Base-by-base conservation (phyloP, 1,140 invertebrate genomes). In the Drosophila ananassae region DNA sequence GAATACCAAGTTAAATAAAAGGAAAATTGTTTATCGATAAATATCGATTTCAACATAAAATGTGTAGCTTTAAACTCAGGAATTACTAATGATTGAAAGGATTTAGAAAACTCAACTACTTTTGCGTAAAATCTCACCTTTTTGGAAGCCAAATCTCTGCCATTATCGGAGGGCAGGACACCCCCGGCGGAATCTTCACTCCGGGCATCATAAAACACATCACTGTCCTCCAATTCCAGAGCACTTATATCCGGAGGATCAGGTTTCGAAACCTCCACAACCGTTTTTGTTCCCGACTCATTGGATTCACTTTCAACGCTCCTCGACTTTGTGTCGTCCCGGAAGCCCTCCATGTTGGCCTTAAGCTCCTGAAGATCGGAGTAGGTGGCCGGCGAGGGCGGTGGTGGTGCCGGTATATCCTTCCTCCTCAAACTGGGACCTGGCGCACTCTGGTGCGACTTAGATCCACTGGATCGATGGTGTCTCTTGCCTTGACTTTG, bases 131-230 rank as follows among this genome's bases (percentile, higher is more conserved):
- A 37, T 12, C 66, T 10, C 57, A 84, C 81, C 67, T 60, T 47
- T 46, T 37, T 61, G 0, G 2, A 25, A n/a, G 44, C n/a, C 10
- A 37, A 12, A 10, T 24, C 21, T n/a, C 2, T 13, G 2, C 8
- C 25, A 28, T 57, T 58, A 10, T 21, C 21, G 44, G 25, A 9
- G 17, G 61, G 48, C 13, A 56, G 12, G 22, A 47, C 8, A 7
- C 55, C 71, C 24, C 61, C 69, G 0, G 39, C 66, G 2, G 90
- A 91, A 21, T 90, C 84, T 57, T 91, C 90, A 55, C 90, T 90
- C 44, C 78, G 80, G 41, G 90, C 90, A 78, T 91, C 90, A 39
- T 91, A 91, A 59, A 91, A 91, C 5, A 91, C 90, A 59, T 91
- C 90, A 48, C 89, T 84, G 25, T 91, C 90, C 2, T 89, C 84